Evolutionary conservation across 64 coral and sea anemone species (phyloP), one percentile per base, ranked within the genome.

Genomic region (Stylophora pistillata): DNA sequence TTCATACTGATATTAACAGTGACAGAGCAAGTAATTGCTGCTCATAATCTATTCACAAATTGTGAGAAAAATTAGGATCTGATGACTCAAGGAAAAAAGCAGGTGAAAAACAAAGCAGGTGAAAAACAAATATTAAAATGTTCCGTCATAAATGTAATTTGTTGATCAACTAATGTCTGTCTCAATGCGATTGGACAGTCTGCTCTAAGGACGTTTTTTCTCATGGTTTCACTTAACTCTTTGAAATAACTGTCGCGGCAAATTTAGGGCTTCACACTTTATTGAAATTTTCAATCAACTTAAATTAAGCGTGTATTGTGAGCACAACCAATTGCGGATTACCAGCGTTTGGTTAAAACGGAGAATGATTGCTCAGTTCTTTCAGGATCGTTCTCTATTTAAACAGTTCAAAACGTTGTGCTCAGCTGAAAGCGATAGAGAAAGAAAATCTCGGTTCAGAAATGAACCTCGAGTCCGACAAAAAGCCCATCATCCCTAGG

Each of bases 301-400:
- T n/a, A 69, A 84, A 84, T 84, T 84, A n/a, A 84, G 21, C 17
- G 30, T n/a, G 53, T 7, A 84, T 84, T 84, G 80, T 84, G 30
- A n/a, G 12, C 12, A n/a, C 64, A 68, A 25, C 5, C 21, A 68
- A 21, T 70, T 0, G 13, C 1, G 58, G 13, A 30, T 84, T 28
- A 70, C 30, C 21, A 4, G 61, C 15, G 59, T 5, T 53, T 47
- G 37, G 23, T 84, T 69, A 84, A 69, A 68, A 84, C 64, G 23
- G 80, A 70, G 20, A 25, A 84, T 68, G 80, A 61, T 25, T 32
- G 23, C 21, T 30, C 15, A 11, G 30, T 20, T 34, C 56, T 65
- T 82, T 47, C 64, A 17, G 16, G 52, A 21, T 27, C 61, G 13
- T 17, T 33, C 20, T 53, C 18, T 52, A 23, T 25, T 68, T 76